Evolutionary conservation across 2,888 invertebrate species (phyloP).

Genomic region (Tenthredo mesomela): DNA sequence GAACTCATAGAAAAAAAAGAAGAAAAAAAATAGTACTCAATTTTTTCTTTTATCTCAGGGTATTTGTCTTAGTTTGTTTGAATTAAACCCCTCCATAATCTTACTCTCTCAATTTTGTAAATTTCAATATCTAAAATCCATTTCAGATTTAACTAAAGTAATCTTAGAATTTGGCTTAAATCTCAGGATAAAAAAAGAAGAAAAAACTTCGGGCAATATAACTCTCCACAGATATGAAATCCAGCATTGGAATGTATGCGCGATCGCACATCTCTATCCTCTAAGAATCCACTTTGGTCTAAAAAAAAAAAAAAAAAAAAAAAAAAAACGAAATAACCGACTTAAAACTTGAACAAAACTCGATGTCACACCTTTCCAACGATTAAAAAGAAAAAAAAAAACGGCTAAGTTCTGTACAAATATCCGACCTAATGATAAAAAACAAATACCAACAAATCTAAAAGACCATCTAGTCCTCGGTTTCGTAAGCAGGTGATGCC

Average conservation of each 20-base stretch:
- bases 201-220: background rate
- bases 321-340: background rate
- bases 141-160: background rate
- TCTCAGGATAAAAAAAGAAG: background rate
- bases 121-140: background rate
- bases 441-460: background rate
- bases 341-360: background rate
- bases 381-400: background rate
- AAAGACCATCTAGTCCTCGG: slow-evolving; percentile 78
- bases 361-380: background rate
- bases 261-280: background rate
- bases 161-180: background rate
- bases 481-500: slow-evolving; percentile 84
- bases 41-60: background rate
- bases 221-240: background rate
- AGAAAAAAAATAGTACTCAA: background rate
- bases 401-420: slow-evolving; percentile 22
- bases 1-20: background rate
- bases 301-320: background rate
- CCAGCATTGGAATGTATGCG: background rate
- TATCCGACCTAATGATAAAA: background rate
- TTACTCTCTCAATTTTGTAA: background rate
- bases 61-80: background rate
- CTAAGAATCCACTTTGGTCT: background rate
- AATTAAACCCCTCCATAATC: background rate